phyloP scores from a whole-genome alignment of 1,140 invertebrate species.

The Myzus persicae region DNA sequence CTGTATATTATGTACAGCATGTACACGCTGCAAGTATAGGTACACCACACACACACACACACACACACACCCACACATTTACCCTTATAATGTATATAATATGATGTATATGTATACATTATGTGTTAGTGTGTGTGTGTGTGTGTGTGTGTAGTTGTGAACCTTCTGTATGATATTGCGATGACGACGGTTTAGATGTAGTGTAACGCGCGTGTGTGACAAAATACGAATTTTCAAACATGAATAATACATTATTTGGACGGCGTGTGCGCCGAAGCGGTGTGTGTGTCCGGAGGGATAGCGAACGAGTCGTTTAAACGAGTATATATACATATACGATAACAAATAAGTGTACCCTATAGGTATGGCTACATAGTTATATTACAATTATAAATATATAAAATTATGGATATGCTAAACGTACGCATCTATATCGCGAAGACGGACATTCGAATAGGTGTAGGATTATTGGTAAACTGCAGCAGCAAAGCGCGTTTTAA shows the following conservation, averaged over 20 bases:
- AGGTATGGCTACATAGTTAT: no score
- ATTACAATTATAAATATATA: no score
- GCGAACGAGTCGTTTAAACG: background rate
- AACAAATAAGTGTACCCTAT: background rate
- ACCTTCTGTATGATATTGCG: slow-evolving; percentile 1
- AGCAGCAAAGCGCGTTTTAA: no score
- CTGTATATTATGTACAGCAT: background rate
- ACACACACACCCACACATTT: background rate
- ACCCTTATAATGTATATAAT: background rate
- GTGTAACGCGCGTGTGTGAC: slow-evolving; percentile 30
- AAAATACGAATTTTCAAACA: slow-evolving; percentile 47
- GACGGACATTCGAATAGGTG: no score
- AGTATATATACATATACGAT: background rate
- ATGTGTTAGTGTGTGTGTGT: background rate
- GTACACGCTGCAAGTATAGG: no score
- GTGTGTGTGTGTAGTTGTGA: no score
- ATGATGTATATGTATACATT: no score
- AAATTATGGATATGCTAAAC: no score
- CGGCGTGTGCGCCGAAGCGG: background rate
- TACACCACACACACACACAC: background rate
- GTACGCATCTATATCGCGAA: no score
- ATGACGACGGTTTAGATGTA: background rate
- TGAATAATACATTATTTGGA: slow-evolving; percentile 47
- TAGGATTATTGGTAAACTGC: no score
- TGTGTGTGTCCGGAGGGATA: background rate